Conservation (phyloP, 2,888 invertebrate species). For the Leucozona laternaria region DNA sequence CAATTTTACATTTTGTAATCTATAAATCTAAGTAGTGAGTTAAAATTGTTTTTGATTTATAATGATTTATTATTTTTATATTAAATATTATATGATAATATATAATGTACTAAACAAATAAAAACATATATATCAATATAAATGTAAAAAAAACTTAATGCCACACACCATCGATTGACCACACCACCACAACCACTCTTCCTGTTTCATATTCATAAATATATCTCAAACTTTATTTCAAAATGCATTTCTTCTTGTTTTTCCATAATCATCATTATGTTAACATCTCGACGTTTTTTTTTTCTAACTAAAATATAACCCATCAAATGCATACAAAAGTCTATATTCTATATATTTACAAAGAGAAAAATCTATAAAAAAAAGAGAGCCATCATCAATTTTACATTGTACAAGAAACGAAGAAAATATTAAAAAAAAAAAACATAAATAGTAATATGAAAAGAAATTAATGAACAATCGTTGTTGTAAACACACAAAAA, state of each 20-base stretch:
- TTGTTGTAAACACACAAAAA: slow-evolving; percentile 72
- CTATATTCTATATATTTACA: slow-evolving; percentile 70
- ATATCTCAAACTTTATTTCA: slow-evolving; percentile 12
- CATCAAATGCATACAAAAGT: slow-evolving; percentile 56
- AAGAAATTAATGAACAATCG: slow-evolving; percentile 70
- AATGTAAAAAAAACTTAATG: slow-evolving; percentile 53
- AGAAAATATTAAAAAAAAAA: slow-evolving; percentile 49
- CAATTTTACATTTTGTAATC: slow-evolving; percentile 74
- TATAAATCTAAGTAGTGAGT: slow-evolving; percentile 70
- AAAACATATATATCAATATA: slow-evolving; percentile 14
- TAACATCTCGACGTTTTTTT: slow-evolving; percentile 5
- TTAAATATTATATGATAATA: slow-evolving; percentile 44
- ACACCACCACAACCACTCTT: slow-evolving; percentile 59
- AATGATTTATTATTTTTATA: slow-evolving; percentile 46
- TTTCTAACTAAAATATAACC: slow-evolving; percentile 33
- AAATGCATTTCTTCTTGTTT: slow-evolving; percentile 19
- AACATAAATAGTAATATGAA: slow-evolving; percentile 73
- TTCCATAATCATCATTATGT: slow-evolving; percentile 6
- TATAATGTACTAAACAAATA: slow-evolving; percentile 55
- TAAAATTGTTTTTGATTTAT: slow-evolving; percentile 45
- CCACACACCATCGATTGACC: slow-evolving; percentile 48
- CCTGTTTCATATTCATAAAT: slow-evolving; percentile 40
- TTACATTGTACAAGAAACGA: slow-evolving; percentile 72
- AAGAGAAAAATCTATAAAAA: slow-evolving; percentile 67
- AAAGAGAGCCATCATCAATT: slow-evolving; percentile 66